Evolutionary conservation across 1,140 invertebrate species (phyloP).

Genomic region (Drosophila ercepeae): DNA sequence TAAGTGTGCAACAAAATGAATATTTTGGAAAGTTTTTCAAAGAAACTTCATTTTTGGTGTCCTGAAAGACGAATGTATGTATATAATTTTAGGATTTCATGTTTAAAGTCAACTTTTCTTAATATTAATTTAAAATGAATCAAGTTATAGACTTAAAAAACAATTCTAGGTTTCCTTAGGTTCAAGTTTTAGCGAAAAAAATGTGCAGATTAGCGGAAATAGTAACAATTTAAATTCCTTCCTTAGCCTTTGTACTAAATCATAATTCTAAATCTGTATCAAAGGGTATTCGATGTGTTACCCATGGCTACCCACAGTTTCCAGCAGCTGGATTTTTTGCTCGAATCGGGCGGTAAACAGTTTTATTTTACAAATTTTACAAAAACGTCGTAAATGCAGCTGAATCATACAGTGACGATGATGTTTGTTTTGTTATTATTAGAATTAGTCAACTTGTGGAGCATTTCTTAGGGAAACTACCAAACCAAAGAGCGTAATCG

Average conservation of each 20-base stretch:
- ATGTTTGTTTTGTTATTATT: conserved; percentile 23
- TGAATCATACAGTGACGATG: conserved; percentile 60
- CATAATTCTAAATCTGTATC: background rate
- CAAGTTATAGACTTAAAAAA: too few species aligned
- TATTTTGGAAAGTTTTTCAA: background rate
- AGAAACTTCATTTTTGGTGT: background rate
- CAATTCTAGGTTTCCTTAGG: too few species aligned
- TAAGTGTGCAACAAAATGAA: background rate
- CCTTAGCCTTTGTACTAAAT: background rate
- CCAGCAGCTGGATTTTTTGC: conserved; percentile 31
- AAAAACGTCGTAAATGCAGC: conserved; percentile 74
- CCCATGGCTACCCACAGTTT: background rate
- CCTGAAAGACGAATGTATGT: too few species aligned
- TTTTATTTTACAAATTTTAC: conserved; percentile 74
- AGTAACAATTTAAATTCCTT: background rate
- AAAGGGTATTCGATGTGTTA: conserved; percentile 2
- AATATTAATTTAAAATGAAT: too few species aligned
- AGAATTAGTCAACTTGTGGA: conserved; percentile 69
- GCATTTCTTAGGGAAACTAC: conserved; percentile 42
- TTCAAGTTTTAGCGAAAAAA: background rate
- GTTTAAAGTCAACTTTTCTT: background rate
- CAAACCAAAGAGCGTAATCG: conserved; percentile 6
- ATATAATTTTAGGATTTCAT: background rate
- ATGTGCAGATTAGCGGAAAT: background rate
- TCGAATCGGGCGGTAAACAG: conserved; percentile 49